Conservation (phyloP, 2,888 invertebrate genomes). For the Tetanocera ferruginea region DNA sequence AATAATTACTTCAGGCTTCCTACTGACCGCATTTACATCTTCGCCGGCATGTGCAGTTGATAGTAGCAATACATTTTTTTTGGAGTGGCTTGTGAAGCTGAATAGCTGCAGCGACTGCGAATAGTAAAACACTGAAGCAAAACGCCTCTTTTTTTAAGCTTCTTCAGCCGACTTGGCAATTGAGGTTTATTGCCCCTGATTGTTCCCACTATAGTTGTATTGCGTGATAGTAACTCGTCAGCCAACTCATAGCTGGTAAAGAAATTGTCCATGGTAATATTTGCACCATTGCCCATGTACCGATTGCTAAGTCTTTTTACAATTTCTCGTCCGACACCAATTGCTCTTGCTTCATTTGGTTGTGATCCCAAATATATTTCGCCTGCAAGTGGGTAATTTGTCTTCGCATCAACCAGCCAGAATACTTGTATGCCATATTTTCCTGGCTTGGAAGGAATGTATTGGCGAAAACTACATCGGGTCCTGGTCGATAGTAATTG, state of each 20-base stretch:
- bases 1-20: too few species aligned
- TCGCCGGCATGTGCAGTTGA: constrained; percentile 23
- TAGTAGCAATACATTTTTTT: constrained; percentile 24
- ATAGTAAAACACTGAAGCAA: constrained; percentile 37
- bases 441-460: constrained; percentile 56
- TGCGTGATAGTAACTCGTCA: too few species aligned
- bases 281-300: too few species aligned
- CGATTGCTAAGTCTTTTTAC: too few species aligned
- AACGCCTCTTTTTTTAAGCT: constrained; percentile 37
- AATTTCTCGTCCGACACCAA: too few species aligned
- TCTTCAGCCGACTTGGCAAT: constrained; percentile 27
- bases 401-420: constrained; percentile 46
- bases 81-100: constrained; percentile 10
- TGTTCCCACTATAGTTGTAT: constrained; percentile 9
- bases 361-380: constrained; percentile 38
- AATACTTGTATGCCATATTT: constrained; percentile 58
- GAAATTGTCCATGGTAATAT: too few species aligned
- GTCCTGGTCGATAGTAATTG: too few species aligned
- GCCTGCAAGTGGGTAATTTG: constrained; percentile 33
- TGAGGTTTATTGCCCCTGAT: constrained; percentile 39
- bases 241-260: too few species aligned
- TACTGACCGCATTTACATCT: too few species aligned
- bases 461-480: too few species aligned
- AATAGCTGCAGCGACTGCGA: constrained; percentile 14
- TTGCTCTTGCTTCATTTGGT: constrained; percentile 15